Percentiles rank a stretch among this genome's conserved stretches.
Conservation (phyloP, 2,888 invertebrate genomes). For the Epinotia ramella region DNA sequence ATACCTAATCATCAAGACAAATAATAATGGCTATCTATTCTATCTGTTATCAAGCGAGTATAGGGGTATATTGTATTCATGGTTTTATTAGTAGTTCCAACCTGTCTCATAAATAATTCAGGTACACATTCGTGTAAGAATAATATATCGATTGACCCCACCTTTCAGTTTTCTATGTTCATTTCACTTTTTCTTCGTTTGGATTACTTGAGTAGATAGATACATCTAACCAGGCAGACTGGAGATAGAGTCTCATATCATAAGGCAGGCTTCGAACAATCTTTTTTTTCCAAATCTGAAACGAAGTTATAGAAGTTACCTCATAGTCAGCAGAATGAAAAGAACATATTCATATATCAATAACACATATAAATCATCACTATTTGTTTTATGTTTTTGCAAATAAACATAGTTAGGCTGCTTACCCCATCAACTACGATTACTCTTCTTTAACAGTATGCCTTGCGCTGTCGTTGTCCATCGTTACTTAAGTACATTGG, state of each 20-base stretch:
- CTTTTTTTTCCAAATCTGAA: neutral
- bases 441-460: no score
- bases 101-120: slow-evolving; percentile 8
- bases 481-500: neutral
- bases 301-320: neutral
- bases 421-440: no score
- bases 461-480: no score
- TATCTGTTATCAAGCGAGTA: no score
- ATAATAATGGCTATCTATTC: no score
- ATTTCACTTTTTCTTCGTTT: neutral
- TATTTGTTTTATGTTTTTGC: no score
- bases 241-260: neutral
- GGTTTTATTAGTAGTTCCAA: neutral
- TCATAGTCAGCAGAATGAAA: no score
- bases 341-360: no score
- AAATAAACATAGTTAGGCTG: no score
- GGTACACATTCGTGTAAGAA: neutral
- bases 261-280: neutral
- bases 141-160: neutral
- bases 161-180: neutral
- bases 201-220: neutral
- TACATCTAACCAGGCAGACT: neutral
- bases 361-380: no score
- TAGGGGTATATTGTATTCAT: neutral
- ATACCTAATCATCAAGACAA: no score